Conservation (phyloP, 2,113 vertebrate genomes). For the Salvelinus fontinalis region DNA sequence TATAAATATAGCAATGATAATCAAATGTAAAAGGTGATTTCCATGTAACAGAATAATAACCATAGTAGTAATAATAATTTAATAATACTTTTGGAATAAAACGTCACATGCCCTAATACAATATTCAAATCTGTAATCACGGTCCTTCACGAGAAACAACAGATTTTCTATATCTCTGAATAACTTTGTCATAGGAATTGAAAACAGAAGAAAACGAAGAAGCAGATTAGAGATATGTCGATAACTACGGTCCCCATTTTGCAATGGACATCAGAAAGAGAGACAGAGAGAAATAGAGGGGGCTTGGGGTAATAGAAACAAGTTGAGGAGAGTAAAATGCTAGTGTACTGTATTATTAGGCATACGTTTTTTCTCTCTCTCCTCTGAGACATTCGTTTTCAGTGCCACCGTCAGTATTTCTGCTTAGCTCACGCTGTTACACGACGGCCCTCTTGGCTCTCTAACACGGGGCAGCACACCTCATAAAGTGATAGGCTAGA, state of each 20-base stretch:
- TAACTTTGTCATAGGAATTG: constrained; percentile 24
- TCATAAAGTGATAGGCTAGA: constrained; percentile 37
- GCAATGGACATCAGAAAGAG: constrained; percentile 1
- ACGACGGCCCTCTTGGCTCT: too few relatives aligned
- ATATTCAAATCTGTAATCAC: constrained; percentile 31
- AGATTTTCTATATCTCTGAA: constrained; percentile 40
- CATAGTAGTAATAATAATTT: constrained; percentile 44
- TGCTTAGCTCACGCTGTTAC: constrained; percentile 10
- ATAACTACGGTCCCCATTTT: constrained; percentile 46
- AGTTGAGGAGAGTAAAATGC: constrained; percentile 54
- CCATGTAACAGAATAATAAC: constrained; percentile 32
- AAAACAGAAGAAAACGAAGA: constrained; percentile 19
- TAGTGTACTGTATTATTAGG: constrained; percentile 36
- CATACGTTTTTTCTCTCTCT: constrained; percentile 22
- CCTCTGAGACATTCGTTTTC: constrained; percentile 58
- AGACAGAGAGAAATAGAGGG: neutral
- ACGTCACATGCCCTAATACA: constrained; percentile 30
- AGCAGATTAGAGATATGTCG: constrained; percentile 44
- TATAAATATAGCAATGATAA: constrained; percentile 33
- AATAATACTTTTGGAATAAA: constrained; percentile 40
- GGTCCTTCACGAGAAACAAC: constrained; percentile 27
- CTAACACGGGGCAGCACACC: constrained; percentile 9
- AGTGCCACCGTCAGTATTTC: constrained; percentile 2
- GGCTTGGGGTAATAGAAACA: constrained; percentile 11
- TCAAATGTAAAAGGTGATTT: constrained; percentile 7